These are phyloP conservation scores for Amazona vittata DNA, from an alignment of 2,113 vertebrate genomes.

Conservation along the genomic window DNA sequence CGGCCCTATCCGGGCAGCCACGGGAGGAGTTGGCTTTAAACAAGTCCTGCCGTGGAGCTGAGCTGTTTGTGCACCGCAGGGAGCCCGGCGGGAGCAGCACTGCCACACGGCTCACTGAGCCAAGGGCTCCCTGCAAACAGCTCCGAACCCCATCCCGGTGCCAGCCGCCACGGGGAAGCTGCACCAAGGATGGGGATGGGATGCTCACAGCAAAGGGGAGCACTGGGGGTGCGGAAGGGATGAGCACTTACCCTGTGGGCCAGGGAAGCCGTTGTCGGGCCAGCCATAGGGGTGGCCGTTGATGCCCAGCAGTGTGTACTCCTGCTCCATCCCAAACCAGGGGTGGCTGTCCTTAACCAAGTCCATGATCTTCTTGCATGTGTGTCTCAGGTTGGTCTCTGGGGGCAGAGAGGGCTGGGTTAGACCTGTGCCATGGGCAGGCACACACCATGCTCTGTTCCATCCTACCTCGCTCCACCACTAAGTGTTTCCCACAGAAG, in stretches of 20 bases:
- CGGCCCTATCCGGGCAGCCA: not conserved
- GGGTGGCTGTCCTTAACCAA: slow-evolving; percentile 54
- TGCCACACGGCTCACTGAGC: not conserved
- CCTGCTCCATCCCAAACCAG: slow-evolving; percentile 80
- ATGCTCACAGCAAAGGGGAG: rapidly evolving
- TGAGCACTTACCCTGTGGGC: slow-evolving; percentile 62
- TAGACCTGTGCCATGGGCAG: rapidly evolving
- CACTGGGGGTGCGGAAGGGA: rapidly evolving
- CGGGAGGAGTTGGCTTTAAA: not conserved
- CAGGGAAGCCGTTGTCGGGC: slow-evolving; percentile 68
- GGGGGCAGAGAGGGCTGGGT: not conserved
- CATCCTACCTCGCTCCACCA: not conserved
- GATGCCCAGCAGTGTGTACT: slow-evolving; percentile 69
- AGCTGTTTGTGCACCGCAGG: not conserved
- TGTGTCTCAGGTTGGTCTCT: slow-evolving; percentile 78
- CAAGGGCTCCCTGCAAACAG: not conserved
- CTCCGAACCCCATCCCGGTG: not conserved
- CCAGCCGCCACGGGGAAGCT: rapidly evolving
- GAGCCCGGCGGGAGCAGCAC: not conserved
- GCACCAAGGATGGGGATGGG: rapidly evolving
- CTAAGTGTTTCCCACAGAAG: not conserved
- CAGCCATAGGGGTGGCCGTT: slow-evolving; percentile 70
- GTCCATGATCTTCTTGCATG: slow-evolving; percentile 71
- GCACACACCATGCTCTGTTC: rapidly evolving
- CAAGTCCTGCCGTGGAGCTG: not conserved